Evolutionary conservation across 1,140 invertebrate species (phyloP).

Genomic region (Scaptomyza montana): DNA sequence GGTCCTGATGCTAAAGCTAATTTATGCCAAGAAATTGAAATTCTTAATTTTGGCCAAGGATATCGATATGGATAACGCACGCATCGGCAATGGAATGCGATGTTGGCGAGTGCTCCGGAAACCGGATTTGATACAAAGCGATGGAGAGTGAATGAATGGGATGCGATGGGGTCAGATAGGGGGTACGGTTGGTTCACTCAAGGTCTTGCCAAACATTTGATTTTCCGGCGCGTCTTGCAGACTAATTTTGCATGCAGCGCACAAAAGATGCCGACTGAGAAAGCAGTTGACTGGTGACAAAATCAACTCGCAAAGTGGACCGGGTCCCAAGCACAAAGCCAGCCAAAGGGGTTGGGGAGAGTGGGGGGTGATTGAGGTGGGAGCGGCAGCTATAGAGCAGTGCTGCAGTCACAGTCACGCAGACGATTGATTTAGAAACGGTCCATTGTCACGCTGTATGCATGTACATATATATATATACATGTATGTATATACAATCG

Average conservation of each 20-base stretch:
- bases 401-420: conserved; percentile 56
- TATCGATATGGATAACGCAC: conserved; percentile 44
- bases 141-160: not conserved
- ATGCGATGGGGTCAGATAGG: not conserved
- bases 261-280: conserved; percentile 46
- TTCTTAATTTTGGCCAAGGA: conserved; percentile 35
- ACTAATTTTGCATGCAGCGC: conserved; percentile 78
- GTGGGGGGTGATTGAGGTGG: not conserved
- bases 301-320: conserved; percentile 27
- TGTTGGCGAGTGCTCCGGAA: conserved; percentile 54
- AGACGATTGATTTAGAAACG: conserved; percentile 78
- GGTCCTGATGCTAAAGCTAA: conserved; percentile 15
- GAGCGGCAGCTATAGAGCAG: not conserved
- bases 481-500: conserved; percentile 31
- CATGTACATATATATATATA: too few species aligned
- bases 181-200: conserved; percentile 34
- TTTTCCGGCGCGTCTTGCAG: conserved; percentile 48
- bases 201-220: conserved; percentile 72
- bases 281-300: conserved; percentile 3
- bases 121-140: conserved; percentile 62
- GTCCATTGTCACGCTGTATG: conserved; percentile 74
- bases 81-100: conserved; percentile 56
- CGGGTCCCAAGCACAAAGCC: conserved; percentile 9
- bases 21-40: conserved; percentile 29
- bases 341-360: not conserved